These are phyloP conservation scores for Argyresthia albistria DNA, from an alignment of 2,888 invertebrate species.

Conservation along the genomic window DNA sequence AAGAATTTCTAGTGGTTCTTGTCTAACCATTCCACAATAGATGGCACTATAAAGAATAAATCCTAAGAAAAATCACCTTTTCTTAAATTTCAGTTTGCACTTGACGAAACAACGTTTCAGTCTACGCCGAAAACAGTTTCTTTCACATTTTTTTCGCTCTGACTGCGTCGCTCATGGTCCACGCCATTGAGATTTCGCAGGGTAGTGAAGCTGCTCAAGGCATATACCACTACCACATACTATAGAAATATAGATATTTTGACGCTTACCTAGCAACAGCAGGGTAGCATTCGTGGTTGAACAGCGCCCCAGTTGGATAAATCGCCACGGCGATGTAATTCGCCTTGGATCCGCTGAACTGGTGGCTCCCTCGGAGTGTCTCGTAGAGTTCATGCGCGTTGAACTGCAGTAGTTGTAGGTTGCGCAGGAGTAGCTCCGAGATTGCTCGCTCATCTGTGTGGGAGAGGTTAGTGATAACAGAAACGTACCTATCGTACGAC, in stretches of 20 bases:
- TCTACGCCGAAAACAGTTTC: too few relatives aligned
- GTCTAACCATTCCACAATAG: too few relatives aligned
- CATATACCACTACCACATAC: not conserved
- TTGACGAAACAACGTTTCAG: too few relatives aligned
- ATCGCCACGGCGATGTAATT: slow-evolving; percentile 79
- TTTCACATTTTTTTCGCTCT: too few relatives aligned
- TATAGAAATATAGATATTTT: not conserved
- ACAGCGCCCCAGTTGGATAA: slow-evolving; percentile 83
- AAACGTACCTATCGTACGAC: not conserved
- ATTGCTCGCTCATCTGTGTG: slow-evolving; percentile 44
- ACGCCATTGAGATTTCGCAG: too few relatives aligned
- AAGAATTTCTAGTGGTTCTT: too few relatives aligned
- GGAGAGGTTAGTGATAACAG: slow-evolving; percentile 8
- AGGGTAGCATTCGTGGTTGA: slow-evolving; percentile 89
- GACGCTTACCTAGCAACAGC: slow-evolving; percentile 76
- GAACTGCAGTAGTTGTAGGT: slow-evolving; percentile 85
- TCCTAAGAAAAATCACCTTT: too few relatives aligned
- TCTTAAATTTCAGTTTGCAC: too few relatives aligned
- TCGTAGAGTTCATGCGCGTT: slow-evolving; percentile 90
- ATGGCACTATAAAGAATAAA: too few relatives aligned
- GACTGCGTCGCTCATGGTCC: too few relatives aligned
- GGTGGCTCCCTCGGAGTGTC: slow-evolving; percentile 67
- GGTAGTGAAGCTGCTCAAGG: too few relatives aligned
- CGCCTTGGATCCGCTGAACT: slow-evolving; percentile 65
- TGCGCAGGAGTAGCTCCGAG: slow-evolving; percentile 76